These are phyloP conservation scores for Eulemur rufifrons DNA, from an alignment of 2,113 vertebrate species.

Conservation along the genomic window DNA sequence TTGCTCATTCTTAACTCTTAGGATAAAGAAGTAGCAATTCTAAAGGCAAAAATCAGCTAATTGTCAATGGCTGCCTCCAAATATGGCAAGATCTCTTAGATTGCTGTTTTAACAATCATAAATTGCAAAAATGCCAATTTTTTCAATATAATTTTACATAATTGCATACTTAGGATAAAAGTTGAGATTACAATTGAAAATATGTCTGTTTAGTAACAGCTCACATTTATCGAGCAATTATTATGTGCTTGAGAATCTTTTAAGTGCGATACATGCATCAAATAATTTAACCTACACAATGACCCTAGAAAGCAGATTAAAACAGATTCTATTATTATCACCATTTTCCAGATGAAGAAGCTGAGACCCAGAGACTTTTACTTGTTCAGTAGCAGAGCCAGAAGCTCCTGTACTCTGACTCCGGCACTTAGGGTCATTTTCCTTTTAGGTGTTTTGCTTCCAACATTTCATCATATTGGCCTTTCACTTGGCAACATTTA, in stretches of 20 bases:
- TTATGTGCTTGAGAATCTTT: background rate
- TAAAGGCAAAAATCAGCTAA: constrained; percentile 22
- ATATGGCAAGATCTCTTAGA: background rate
- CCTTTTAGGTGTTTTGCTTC: background rate
- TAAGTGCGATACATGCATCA: background rate
- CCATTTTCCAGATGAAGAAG: background rate
- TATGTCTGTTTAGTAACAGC: background rate
- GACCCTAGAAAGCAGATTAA: background rate
- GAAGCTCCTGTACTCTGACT: background rate
- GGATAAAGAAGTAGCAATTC: background rate
- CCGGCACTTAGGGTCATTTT: background rate
- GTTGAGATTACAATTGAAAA: background rate
- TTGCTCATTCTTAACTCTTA: background rate
- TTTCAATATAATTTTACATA: background rate
- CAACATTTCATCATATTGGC: background rate
- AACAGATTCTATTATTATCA: background rate
- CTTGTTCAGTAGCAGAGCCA: background rate
- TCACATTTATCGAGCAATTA: background rate
- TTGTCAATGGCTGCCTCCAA: background rate
- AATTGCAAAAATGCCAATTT: background rate
- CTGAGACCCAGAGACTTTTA: background rate
- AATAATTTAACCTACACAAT: background rate
- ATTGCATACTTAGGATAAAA: background rate
- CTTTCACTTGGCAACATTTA: background rate
- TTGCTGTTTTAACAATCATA: background rate